Conservation (phyloP, 2,888 invertebrate genomes). For the Platycheirus rosarum region DNA sequence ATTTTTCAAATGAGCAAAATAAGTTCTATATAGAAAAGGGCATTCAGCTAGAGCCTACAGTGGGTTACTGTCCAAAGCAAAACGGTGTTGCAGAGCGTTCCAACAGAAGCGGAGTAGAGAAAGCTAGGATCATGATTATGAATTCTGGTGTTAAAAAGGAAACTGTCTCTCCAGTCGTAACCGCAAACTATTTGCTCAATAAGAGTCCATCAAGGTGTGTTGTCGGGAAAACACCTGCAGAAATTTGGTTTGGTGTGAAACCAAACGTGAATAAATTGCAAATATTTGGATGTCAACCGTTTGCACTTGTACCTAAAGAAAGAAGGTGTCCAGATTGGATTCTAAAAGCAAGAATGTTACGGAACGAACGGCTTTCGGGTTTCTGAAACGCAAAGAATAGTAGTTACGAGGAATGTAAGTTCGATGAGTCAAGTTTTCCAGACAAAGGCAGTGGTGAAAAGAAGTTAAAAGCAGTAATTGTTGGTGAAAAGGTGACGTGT, state of each 20-base stretch:
- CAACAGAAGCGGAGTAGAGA: no score
- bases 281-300: constrained; percentile 24
- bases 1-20: constrained; percentile 40
- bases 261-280: constrained; percentile 15
- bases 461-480: constrained; percentile 1
- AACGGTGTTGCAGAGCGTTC: constrained; percentile 18
- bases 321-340: no score
- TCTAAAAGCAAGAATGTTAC: no score
- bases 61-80: constrained; percentile 47
- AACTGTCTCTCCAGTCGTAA: neutral
- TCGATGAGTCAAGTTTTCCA: constrained; percentile 22
- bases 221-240: constrained; percentile 28
- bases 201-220: constrained; percentile 26
- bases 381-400: constrained; percentile 14
- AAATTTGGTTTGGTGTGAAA: constrained; percentile 18
- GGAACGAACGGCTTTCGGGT: constrained; percentile 39
- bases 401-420: constrained; percentile 27
- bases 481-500: constrained; percentile 9
- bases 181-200: constrained; percentile 24
- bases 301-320: constrained; percentile 15
- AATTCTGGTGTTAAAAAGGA: no score
- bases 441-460: constrained; percentile 8
- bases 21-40: constrained; percentile 29
- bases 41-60: constrained; percentile 53
- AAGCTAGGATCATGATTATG: no score